Evolutionary conservation across 30 jellyfish, hydroid and myxozoan species (phyloP).

Genomic region (Pseudorhiza aurosa): DNA sequence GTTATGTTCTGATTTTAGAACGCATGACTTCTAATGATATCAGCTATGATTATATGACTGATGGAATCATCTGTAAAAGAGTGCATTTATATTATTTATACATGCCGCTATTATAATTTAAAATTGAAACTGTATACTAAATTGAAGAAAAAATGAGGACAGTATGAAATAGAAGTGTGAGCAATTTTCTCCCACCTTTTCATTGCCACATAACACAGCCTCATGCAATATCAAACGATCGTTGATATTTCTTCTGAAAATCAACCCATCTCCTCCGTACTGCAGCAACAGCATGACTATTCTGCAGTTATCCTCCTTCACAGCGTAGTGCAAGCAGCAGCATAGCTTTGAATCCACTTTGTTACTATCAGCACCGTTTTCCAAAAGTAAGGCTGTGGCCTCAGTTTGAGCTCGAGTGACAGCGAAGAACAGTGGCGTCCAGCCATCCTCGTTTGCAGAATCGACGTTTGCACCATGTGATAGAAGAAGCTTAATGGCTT

Average conservation of each 20-base stretch:
- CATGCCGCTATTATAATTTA: too few relatives aligned
- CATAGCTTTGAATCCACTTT: constrained; percentile 15
- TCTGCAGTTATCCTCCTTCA: constrained; percentile 12
- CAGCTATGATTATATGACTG: too few relatives aligned
- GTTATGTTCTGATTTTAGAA: too few relatives aligned
- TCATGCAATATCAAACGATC: constrained; percentile 21
- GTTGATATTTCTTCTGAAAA: constrained; percentile 11
- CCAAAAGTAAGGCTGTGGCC: constrained; percentile 4
- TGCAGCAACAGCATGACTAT: neutral
- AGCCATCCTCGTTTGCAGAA: constrained; percentile 21
- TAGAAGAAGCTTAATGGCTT: constrained; percentile 11
- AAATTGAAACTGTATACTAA: too few relatives aligned
- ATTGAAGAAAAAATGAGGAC: too few relatives aligned
- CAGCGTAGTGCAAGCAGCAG: constrained; percentile 35
- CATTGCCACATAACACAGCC: constrained; percentile 35
- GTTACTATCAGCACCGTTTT: constrained; percentile 24
- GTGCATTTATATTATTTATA: too few relatives aligned
- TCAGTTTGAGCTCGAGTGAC: constrained; percentile 17
- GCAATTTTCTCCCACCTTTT: neutral
- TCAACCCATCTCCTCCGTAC: constrained; percentile 1
- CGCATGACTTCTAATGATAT: too few relatives aligned
- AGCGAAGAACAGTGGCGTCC: constrained; percentile 53
- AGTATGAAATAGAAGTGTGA: too few relatives aligned
- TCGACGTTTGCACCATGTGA: constrained; percentile 18
- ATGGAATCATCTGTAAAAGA: too few relatives aligned